These are phyloP conservation scores for Pseudomyrmex concolor DNA, from an alignment of 1,140 invertebrate genomes.

Conservation along the genomic window DNA sequence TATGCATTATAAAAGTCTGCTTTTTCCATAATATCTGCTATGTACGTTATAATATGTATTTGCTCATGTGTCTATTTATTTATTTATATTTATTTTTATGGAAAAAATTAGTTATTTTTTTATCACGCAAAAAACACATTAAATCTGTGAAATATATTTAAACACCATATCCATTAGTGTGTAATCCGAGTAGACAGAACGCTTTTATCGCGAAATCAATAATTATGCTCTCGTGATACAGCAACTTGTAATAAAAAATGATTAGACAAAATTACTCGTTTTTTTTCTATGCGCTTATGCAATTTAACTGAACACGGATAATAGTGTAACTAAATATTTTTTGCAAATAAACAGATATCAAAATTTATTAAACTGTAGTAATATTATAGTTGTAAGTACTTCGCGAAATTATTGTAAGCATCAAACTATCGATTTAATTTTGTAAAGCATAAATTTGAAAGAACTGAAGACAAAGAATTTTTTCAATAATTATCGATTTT, in stretches of 20 bases:
- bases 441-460: neutral
- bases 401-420: neutral
- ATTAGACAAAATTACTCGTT: slow-evolving; percentile 6
- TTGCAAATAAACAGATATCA: neutral
- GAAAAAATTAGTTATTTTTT: neutral
- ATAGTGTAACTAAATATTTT: slow-evolving; percentile 22
- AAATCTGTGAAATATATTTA: slow-evolving; percentile 11
- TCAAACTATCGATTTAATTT: neutral
- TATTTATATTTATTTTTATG: neutral
- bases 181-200: slow-evolving; percentile 2
- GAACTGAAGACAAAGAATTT: neutral
- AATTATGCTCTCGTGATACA: slow-evolving; percentile 23
- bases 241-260: slow-evolving; percentile 8
- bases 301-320: slow-evolving; percentile 15
- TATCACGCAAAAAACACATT: neutral
- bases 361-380: neutral
- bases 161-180: neutral
- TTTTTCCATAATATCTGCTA: too few species aligned
- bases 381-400: neutral
- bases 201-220: neutral
- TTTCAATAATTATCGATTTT: neutral
- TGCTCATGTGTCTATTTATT: too few species aligned
- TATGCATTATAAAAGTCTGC: too few species aligned
- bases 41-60: too few species aligned
- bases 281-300: neutral